Conservation (phyloP, 2,888 invertebrate genomes). For the Stenolophus ochropezus region DNA sequence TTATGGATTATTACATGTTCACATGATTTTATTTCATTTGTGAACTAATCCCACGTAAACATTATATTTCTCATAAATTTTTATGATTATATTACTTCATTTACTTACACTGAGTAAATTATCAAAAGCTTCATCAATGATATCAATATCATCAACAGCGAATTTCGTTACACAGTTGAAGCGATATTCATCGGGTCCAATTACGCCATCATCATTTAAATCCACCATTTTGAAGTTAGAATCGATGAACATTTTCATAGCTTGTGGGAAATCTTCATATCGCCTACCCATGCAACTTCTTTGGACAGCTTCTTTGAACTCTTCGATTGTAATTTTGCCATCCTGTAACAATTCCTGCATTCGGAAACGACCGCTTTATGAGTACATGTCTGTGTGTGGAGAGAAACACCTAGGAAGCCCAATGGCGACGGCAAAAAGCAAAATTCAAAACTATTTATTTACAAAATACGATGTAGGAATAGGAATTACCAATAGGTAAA, state of each 20-base stretch:
- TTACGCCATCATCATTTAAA: slow-evolving; percentile 86
- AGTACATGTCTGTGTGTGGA: slow-evolving; percentile 53
- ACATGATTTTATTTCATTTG: background rate
- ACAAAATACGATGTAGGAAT: slow-evolving; percentile 7
- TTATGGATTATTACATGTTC: background rate
- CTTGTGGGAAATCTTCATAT: slow-evolving; percentile 88
- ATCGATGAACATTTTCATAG: slow-evolving; percentile 91
- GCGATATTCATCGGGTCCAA: slow-evolving; percentile 87
- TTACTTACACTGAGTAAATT: slow-evolving; percentile 83
- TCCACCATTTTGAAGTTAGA: slow-evolving; percentile 89
- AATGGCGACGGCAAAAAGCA: slow-evolving; percentile 55
- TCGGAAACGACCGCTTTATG: slow-evolving; percentile 53
- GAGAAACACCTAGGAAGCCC: slow-evolving; percentile 47
- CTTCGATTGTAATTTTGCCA: slow-evolving; percentile 86
- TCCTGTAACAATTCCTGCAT: slow-evolving; percentile 76
- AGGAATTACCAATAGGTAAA: slow-evolving; percentile 10
- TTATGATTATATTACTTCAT: background rate
- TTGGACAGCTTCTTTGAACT: slow-evolving; percentile 88
- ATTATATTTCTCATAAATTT: no score
- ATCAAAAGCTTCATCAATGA: slow-evolving; percentile 86
- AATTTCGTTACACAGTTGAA: slow-evolving; percentile 89
- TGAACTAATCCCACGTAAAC: no score
- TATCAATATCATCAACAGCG: slow-evolving; percentile 84
- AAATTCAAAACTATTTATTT: slow-evolving; percentile 36
- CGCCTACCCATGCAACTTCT: slow-evolving; percentile 86